A percentile compares a stretch with the other conserved stretches of the same genome.
phyloP scores from a whole-genome alignment of 1,140 invertebrate species.

The Cotesia chilonis region DNA sequence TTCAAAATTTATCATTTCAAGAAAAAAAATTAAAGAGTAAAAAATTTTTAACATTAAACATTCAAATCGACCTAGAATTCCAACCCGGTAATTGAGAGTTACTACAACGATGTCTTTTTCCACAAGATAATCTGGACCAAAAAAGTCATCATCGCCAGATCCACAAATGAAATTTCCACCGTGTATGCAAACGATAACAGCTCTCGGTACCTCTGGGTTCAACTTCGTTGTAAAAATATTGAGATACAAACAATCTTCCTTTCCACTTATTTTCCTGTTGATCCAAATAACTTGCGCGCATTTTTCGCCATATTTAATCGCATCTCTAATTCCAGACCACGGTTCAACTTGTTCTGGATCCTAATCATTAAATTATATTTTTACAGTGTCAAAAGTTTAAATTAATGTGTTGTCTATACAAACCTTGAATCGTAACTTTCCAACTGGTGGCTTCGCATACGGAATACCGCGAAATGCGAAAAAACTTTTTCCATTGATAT shows the following conservation, averaged over 20 bases:
- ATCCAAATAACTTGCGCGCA: conserved; percentile 58
- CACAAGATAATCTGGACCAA: conserved; percentile 64
- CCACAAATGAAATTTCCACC: conserved; percentile 70
- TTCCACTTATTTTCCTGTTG: conserved; percentile 37
- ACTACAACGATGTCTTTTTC: conserved; percentile 68
- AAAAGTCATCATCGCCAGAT: conserved; percentile 53
- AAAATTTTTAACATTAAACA: too few species aligned
- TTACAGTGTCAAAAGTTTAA: conserved; percentile 34
- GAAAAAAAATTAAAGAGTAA: too few species aligned
- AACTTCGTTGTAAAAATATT: conserved; percentile 78
- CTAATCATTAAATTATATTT: conserved; percentile 50
- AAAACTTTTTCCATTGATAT: conserved; percentile 38
- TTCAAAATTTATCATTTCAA: too few species aligned
- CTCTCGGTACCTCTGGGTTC: conserved; percentile 33
- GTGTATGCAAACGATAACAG: conserved; percentile 69
- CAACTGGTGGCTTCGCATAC: conserved; percentile 50
- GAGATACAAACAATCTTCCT: conserved; percentile 84
- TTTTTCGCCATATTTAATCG: conserved; percentile 65
- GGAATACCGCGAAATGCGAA: conserved; percentile 49
- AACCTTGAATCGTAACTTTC: conserved; percentile 68
- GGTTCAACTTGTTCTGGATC: conserved; percentile 67
- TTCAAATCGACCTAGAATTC: conserved; percentile 60
- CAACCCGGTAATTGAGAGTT: conserved; percentile 70
- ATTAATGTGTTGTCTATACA: too few species aligned
- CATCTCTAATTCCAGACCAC: conserved; percentile 68